A percentile compares a stretch with the other conserved stretches of the same genome.
phyloP scores from a whole-genome alignment of 2,888 invertebrate species.

The Melipona beecheii region DNA sequence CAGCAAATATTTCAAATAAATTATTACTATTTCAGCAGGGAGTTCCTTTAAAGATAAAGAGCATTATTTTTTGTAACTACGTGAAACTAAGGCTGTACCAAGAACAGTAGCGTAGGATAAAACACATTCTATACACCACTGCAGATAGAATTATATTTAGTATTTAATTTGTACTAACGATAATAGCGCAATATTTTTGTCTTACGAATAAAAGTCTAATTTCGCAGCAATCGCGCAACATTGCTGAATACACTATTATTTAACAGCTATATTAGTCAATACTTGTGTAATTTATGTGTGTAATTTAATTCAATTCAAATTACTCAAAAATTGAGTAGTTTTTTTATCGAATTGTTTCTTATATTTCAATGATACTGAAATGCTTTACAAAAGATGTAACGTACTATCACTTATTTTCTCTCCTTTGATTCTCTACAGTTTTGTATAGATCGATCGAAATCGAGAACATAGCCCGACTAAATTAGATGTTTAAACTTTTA shows the following conservation, averaged over 20 bases:
- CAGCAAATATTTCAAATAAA: constrained; percentile 49
- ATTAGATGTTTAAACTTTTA: constrained; percentile 58
- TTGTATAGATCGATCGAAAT: constrained; percentile 47
- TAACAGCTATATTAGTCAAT: constrained; percentile 13
- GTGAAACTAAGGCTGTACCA: constrained; percentile 72
- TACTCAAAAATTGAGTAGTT: background rate
- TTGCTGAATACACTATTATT: constrained; percentile 25
- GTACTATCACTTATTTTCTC: constrained; percentile 10
- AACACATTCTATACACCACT: constrained; percentile 54
- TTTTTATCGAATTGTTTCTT: constrained; percentile 2
- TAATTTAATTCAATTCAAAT: constrained; percentile 20
- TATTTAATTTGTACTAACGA: constrained; percentile 49
- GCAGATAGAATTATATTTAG: constrained; percentile 51
- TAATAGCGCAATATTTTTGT: constrained; percentile 24
- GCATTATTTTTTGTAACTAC: constrained; percentile 74
- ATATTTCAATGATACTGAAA: constrained; percentile 9
- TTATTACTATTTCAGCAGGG: constrained; percentile 70
- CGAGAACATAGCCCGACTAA: constrained; percentile 28
- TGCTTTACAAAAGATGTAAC: constrained; percentile 17
- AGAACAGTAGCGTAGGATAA: constrained; percentile 65
- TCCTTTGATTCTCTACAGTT: constrained; percentile 43
- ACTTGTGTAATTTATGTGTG: constrained; percentile 14
- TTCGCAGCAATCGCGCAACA: background rate
- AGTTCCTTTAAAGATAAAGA: constrained; percentile 75
- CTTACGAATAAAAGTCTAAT: constrained; percentile 6